A percentile compares a stretch with the other conserved stretches of the same genome.
phyloP scores from a whole-genome alignment of 2,888 invertebrate genomes.

The Gasteruption jaculator region DNA sequence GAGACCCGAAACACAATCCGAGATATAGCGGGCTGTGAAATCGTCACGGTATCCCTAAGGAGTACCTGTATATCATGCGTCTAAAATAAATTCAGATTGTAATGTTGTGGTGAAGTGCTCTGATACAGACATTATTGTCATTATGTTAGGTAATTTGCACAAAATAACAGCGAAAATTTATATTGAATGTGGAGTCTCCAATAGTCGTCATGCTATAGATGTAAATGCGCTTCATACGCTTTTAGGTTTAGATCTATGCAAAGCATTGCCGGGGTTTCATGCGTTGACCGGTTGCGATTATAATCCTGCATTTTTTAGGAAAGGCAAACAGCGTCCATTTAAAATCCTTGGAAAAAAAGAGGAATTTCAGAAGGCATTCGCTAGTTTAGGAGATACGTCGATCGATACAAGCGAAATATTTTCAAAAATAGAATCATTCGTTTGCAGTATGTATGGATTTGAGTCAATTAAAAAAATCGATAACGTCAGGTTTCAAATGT shows the following conservation, averaged over 20 bases:
- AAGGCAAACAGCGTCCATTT: too few species aligned
- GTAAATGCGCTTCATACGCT: too few species aligned
- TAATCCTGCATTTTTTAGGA: constrained; percentile 7
- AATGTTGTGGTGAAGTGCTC: constrained; percentile 6
- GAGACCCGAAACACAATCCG: too few species aligned
- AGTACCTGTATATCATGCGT: too few species aligned
- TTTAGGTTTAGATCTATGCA: constrained; percentile 6
- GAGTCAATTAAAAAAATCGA: constrained; percentile 3
- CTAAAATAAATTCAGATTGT: too few species aligned
- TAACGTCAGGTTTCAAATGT: constrained; percentile 6
- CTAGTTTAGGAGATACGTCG: too few species aligned
- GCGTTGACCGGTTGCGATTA: constrained; percentile 7
- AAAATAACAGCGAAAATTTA: constrained; percentile 4
- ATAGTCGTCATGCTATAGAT: too few species aligned
- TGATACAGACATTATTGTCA: constrained; percentile 9
- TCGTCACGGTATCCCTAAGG: too few species aligned
- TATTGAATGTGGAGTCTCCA: constrained; percentile 6
- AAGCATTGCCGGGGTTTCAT: constrained; percentile 9
- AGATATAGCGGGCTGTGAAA: too few species aligned
- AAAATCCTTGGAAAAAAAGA: too few species aligned
- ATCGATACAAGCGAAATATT: too few species aligned
- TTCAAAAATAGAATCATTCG: constrained; percentile 12
- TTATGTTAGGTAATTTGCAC: constrained; percentile 11
- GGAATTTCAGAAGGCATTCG: too few species aligned
- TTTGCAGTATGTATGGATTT: constrained; percentile 8